phyloP scores from a whole-genome alignment of 2,113 vertebrate genomes.

The Nanorana parkeri region DNA sequence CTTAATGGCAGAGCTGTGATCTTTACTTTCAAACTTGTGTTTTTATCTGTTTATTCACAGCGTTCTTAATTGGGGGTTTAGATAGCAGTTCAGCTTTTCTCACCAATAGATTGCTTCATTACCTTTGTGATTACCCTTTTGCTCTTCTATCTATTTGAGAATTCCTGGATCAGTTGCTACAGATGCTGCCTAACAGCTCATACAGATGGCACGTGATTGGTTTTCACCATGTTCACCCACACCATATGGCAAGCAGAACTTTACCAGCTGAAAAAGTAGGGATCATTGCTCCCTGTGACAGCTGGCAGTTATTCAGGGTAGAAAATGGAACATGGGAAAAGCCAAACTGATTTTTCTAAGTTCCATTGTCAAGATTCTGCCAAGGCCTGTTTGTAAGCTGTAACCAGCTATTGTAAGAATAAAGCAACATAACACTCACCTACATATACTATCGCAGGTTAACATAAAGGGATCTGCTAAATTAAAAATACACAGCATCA shows the following conservation, averaged over 20 bases:
- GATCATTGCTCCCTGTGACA: background rate
- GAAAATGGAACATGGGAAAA: background rate
- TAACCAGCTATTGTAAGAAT: no score
- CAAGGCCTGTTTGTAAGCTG: no score
- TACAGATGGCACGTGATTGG: background rate
- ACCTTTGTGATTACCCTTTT: slow-evolving; percentile 14
- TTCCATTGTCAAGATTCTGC: no score
- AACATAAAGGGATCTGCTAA: no score
- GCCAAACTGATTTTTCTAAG: no score
- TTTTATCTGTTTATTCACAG: slow-evolving; percentile 28
- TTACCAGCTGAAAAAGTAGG: background rate
- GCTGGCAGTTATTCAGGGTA: background rate
- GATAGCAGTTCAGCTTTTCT: slow-evolving; percentile 3
- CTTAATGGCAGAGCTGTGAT: slow-evolving; percentile 44
- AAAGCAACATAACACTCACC: no score
- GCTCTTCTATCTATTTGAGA: background rate
- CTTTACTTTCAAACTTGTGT: slow-evolving; percentile 1
- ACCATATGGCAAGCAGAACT: background rate
- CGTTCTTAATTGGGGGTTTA: slow-evolving; percentile 16
- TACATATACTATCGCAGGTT: no score
- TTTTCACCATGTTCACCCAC: background rate
- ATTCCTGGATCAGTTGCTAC: background rate
- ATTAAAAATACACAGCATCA: no score
- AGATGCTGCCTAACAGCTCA: slow-evolving; percentile 2
- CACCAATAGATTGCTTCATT: slow-evolving; percentile 26